Base-by-base conservation (phyloP, 2,888 invertebrate genomes). In the Lepidochrysops patricia region DNA sequence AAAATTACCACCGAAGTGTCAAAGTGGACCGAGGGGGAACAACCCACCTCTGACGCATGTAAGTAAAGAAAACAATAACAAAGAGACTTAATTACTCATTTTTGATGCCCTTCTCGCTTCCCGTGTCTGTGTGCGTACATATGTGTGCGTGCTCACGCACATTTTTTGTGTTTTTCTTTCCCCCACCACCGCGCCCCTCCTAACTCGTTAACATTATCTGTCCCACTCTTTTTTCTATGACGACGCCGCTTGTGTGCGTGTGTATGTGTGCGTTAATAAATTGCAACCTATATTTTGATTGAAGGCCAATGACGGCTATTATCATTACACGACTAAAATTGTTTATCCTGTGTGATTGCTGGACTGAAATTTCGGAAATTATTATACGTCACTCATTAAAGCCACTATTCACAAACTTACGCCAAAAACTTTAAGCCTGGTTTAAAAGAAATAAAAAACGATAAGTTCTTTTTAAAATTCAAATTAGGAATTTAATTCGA, bases 1-100 rank as follows among this genome's bases (percentile, higher is more conserved):
- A 88, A 88, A 87, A 89, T 89, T 89, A 83, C 86, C 80, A 84
- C 87, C 87, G 74, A 87, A 82, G 85, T 89, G 84, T 85, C 88
- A 86, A 87, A 84, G 87, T 89, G 88, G 88, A 88, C 83, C 82
- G 88, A 87, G 77, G 87, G 82, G 79, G 88, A 83, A 71, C 80
- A 84, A 80, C 78, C 85, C 84, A 79, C 88, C 84, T 83, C 88
- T 88, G 88, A 87, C 88, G 88, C 81, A 89, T 89, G 88, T 89
- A 67, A 88, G 88, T 89, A 82, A 57, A 58, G 37, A 62, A 57
- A 26, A 37, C 64, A 61, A 57, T 32, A 61, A 73, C 70, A 72
- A 73, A 72, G 71, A 71, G 71, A 66, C 69, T 72, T 70, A 68
- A 50, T 63, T 63, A 64, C 57, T 64, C 65, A 59, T 63, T 67